Evolutionary conservation across 2,888 invertebrate species (phyloP), one percentile per base, ranked within the genome.

Genomic region (Amiota mariae): DNA sequence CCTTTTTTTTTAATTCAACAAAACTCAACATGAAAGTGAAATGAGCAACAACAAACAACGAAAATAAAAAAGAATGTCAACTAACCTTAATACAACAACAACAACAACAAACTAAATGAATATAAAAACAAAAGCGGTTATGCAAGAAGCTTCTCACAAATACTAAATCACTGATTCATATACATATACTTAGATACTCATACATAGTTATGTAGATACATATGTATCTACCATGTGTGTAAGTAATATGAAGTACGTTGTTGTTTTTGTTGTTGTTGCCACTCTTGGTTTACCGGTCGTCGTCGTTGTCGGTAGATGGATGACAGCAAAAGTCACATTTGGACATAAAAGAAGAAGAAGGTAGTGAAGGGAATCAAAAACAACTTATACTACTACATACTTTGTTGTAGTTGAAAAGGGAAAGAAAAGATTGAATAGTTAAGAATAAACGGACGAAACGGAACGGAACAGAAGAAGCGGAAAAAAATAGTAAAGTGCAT

Each of bases 41-140:
- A 59, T 59, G 20, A 59, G 6, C 36, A 72, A 66, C n/a, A 74
- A 80, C 70, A 72, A 75, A 73, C 76, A 75, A 72, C 73, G 64
- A 75, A 72, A 71, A 68, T 48, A 56, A 72, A 59, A 72, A 70
- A 72, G 20, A 59, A 59, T 59, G 59, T 59, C 59, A 59, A 15
- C 18, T 59, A 20, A 15, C 18, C 20, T 59, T 36, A 36, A 36
- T 36, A 36, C 36, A 36, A 36, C 36, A 36, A 36, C 36, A 36
- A 36, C 36, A 36, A 36, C 36, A 36, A 36, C 36, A 36, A 36
- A 36, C 36, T 6, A 36, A 36, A 36, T 36, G 36, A 36, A 36
- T 6, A 36, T 6, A 6, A 36, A 10, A 57, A 57, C 15, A 54
- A 54, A 59, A 11, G 9, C 9, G 8, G 59, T 59, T 59, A 59